Base-by-base conservation (phyloP, 64 coral and sea anemone genomes). In the Cladopsammia gracilis region DNA sequence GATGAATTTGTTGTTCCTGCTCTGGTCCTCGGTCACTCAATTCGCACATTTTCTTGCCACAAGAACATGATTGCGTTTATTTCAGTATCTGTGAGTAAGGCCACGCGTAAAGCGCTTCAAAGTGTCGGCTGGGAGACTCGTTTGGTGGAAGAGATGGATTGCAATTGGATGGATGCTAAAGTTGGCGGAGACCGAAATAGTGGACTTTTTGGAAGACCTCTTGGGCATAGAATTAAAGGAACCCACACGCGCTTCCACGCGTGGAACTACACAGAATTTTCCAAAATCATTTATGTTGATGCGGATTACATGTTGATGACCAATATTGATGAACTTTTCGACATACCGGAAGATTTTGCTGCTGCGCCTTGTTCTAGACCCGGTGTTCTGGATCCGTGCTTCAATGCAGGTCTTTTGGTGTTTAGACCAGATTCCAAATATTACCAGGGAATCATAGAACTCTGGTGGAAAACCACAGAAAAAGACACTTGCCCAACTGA, bases 221-320 rank as follows among this genome's bases (percentile, higher is more conserved):
- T 66, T 9, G 77, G 48, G 1, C 34, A 13, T 15, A 82, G 23
- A 67, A 54, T 82, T 62, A 67, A 50, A 8, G 94, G 96, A 7
- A 98, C 94, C 16, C 96, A 98, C 53, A 96, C 96, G 22, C 54
- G 96, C 62, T 96, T 98, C 46, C 87, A 96, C 48, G 94, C 94
- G 3, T 96, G 93, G 96, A 88, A 90, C 9, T 98, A 90, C 58
- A 98, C 93, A 7, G 79, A 98, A 71, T 98, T 87, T 74, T 90
- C 87, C 23, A 97, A 95, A 94, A 78, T 98, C 23, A 70, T 95
- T 70, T 95, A 90, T 77, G 65, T 89, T 67, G 93, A 92, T 82
- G 78, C 86, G 42, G 74, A 89, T 47, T 67, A 87, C 59, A 94
- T 97, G 95, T 83, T 86, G 1, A 61, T 97, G 54, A 94, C 84